These are phyloP conservation scores for Venustaconcha ellipsiformis DNA, from an alignment of 1,140 invertebrate genomes.

Conservation along the genomic window DNA sequence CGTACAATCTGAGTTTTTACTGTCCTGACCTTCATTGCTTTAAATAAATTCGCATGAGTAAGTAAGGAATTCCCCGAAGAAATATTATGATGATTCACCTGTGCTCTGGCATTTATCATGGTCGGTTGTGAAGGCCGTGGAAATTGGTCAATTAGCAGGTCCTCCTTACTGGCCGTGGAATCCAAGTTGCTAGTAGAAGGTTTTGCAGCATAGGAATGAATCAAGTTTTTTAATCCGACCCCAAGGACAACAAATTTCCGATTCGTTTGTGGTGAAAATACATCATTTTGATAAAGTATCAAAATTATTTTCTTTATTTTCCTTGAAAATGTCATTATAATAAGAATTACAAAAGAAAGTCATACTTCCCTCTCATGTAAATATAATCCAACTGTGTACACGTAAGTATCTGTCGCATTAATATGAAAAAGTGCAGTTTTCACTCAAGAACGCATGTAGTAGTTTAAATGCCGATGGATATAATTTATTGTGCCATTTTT, in stretches of 20 bases:
- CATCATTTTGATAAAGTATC: conserved; percentile 25
- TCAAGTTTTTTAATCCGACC: conserved; percentile 66
- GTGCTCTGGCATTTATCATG: conserved; percentile 12
- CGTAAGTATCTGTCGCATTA: too few relatives aligned
- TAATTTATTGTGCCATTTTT: too few relatives aligned
- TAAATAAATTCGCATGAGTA: conserved; percentile 37
- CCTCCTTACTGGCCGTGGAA: conserved; percentile 7
- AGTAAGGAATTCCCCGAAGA: conserved; percentile 43
- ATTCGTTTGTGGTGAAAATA: conserved; percentile 37
- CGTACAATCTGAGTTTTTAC: conserved; percentile 33
- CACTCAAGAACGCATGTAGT: too few relatives aligned
- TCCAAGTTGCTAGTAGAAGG: conserved; percentile 5
- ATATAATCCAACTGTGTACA: too few relatives aligned
- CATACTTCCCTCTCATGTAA: not conserved
- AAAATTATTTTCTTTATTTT: conserved; percentile 4
- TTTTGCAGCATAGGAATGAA: conserved; percentile 57
- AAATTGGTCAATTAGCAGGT: conserved; percentile 20
- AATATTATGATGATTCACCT: conserved; percentile 28
- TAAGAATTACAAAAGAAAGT: conserved; percentile 45
- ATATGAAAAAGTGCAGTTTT: too few relatives aligned
- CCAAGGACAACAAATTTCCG: conserved; percentile 67
- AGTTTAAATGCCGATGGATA: too few relatives aligned
- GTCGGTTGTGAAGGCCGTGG: conserved; percentile 9
- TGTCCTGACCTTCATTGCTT: conserved; percentile 41
- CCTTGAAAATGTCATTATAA: conserved; percentile 30